A percentile compares a stretch with the other conserved stretches of the same genome.
Conservation (phyloP, 2,797 vertebrate genomes). For the Lithobates pipiens region DNA sequence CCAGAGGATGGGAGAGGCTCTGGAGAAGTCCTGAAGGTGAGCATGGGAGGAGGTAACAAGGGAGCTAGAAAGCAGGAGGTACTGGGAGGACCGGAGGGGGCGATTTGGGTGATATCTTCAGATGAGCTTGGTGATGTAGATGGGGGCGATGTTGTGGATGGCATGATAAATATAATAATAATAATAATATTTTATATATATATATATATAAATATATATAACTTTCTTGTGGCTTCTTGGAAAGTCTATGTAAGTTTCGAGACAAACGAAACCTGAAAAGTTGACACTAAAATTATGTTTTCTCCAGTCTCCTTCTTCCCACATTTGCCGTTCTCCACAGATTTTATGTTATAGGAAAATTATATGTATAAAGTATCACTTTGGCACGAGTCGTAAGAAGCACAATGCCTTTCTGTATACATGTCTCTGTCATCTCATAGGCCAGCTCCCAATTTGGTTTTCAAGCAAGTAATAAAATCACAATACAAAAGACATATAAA, state of each 20-base stretch:
- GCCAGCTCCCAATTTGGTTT: neutral
- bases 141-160: no score
- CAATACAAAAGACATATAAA: constrained; percentile 2
- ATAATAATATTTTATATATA: no score
- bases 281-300: neutral
- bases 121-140: no score
- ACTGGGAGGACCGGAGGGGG: no score
- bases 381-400: neutral
- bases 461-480: neutral
- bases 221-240: neutral
- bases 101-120: no score
- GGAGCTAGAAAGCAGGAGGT: no score
- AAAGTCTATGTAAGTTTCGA: neutral
- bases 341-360: neutral
- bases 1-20: no score
- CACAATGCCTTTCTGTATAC: neutral
- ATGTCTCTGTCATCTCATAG: constrained; percentile 4
- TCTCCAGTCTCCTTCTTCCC: neutral
- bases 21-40: no score
- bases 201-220: no score
- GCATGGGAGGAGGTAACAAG: no score
- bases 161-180: no score
- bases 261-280: neutral
- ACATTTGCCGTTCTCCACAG: neutral
- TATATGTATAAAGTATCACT: neutral